These are phyloP conservation scores for Drosophila serrata DNA, from an alignment of 1,140 invertebrate genomes.

Conservation along the genomic window DNA sequence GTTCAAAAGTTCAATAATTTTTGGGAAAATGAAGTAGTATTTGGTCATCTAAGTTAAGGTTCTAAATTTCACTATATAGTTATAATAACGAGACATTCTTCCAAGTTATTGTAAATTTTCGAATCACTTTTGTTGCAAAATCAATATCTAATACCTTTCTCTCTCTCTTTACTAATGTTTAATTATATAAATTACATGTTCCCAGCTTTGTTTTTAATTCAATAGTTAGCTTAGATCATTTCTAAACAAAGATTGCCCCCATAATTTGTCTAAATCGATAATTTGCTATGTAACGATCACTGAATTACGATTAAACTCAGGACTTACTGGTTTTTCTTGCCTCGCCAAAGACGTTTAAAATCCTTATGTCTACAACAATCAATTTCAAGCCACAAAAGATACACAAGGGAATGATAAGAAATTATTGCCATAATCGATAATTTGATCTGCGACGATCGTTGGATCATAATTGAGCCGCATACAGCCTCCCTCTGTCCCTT, in stretches of 20 bases:
- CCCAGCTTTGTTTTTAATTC: not conserved
- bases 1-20: not conserved
- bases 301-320: not conserved
- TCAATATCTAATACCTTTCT: not conserved
- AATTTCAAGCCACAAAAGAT: constrained; percentile 7
- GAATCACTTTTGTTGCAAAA: not conserved
- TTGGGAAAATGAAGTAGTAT: not conserved
- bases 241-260: not conserved
- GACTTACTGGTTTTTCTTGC: not conserved
- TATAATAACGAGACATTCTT: not conserved
- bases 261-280: not conserved
- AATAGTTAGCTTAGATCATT: not conserved
- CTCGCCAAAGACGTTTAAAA: not conserved
- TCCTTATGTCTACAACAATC: constrained; percentile 6
- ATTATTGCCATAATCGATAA: constrained; percentile 41
- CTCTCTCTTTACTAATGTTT: not conserved
- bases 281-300: not conserved
- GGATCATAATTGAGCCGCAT: constrained; percentile 38
- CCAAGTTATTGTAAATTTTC: not conserved
- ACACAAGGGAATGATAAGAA: constrained; percentile 27
- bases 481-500: not conserved
- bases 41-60: not conserved
- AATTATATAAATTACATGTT: not conserved
- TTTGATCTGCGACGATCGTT: constrained; percentile 39
- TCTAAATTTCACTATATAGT: not conserved